Evolutionary conservation across 2,888 invertebrate genomes (phyloP).

Genomic region (Hedya salicella): DNA sequence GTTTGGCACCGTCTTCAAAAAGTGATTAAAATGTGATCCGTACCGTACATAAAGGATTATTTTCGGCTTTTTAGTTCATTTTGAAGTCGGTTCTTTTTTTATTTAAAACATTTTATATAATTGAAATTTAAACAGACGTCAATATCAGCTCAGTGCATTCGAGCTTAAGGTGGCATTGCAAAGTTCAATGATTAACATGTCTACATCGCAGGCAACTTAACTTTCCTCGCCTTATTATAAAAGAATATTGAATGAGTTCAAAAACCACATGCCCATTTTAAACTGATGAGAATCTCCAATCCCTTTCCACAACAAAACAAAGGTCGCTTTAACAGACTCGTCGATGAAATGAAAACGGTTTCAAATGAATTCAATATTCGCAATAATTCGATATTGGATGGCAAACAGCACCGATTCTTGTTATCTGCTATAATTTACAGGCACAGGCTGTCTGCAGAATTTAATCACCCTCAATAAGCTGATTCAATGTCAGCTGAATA

Average conservation of each 20-base stretch:
- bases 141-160: too few relatives aligned
- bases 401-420: conserved; percentile 59
- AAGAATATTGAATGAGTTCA: neutral
- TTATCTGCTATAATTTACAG: conserved; percentile 65
- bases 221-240: neutral
- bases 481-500: neutral
- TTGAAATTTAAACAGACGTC: too few relatives aligned
- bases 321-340: conserved; percentile 28
- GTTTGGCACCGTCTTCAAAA: too few relatives aligned
- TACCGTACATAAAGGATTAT: too few relatives aligned
- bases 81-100: too few relatives aligned
- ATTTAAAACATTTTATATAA: too few relatives aligned
- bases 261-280: conserved; percentile 24
- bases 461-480: conserved; percentile 57
- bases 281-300: conserved; percentile 29
- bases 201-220: neutral
- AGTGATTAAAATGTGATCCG: too few relatives aligned
- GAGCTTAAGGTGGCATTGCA: neutral
- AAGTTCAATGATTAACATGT: neutral
- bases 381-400: conserved; percentile 37
- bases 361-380: conserved; percentile 33
- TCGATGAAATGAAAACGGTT: conserved; percentile 25
- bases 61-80: too few relatives aligned
- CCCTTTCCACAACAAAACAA: conserved; percentile 23
- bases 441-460: conserved; percentile 50